Base-by-base conservation (phyloP, 30 jellyfish, hydroid and myxozoan species). In the Sanderia malayensis region DNA sequence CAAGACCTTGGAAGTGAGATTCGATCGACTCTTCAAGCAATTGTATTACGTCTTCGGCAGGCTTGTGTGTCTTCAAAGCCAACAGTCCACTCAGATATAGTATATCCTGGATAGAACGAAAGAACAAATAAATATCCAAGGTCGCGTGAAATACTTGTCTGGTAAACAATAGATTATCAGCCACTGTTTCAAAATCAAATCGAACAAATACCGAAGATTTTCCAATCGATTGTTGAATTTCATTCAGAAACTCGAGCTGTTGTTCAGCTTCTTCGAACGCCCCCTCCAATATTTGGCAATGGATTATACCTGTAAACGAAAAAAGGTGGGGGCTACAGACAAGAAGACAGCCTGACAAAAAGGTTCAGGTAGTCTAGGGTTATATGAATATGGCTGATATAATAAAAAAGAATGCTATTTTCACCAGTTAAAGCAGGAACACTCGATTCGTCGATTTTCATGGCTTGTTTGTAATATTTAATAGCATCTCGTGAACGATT, bases 371-470 rank as follows among this genome's bases (percentile, higher is more conserved):
- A n/a, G n/a, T n/a, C n/a, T n/a, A n/a, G n/a, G n/a, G n/a, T n/a
- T n/a, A n/a, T n/a, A n/a, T n/a, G n/a, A n/a, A n/a, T n/a, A n/a
- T n/a, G n/a, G n/a, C n/a, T n/a, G n/a, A n/a, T n/a, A n/a, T n/a
- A n/a, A n/a, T n/a, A n/a, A n/a, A n/a, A n/a, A n/a, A n/a, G n/a
- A n/a, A n/a, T n/a, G n/a, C n/a, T n/a, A n/a, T n/a, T n/a, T 86
- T 17, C 20, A 83, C 98, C 98, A 3, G 95, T 92, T 33, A 92
- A 61, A 2, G 98, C 98, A 3, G 87, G 75, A 21, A 92, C 98
- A 72, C 98, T 92, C 22, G 95, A 73, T 74, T 92, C 95, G 57
- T 92, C 98, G 11, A 92, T 72, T 61, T 92, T 92, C 98, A 92
- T 92, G 8, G 98, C 98, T 45, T 74, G 94, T 28, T 71, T 80